Evolutionary conservation across 2,113 vertebrate genomes (phyloP).

Genomic region (Campylomormyrus numenius): DNA sequence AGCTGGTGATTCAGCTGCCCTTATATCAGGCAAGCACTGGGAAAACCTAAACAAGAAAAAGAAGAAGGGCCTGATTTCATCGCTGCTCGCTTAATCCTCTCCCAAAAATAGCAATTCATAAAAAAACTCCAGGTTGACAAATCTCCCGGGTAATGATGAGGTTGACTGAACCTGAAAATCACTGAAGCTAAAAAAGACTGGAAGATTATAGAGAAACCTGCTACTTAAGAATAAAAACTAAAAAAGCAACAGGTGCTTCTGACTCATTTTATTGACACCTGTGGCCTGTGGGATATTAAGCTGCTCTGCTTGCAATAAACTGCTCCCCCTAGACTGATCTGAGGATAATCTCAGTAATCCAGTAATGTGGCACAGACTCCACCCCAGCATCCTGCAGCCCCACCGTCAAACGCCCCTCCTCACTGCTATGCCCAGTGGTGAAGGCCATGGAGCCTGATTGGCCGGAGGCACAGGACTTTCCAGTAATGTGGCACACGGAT

Average conservation of each 20-base stretch:
- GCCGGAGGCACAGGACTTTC: not conserved
- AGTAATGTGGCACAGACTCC: slow-evolving; percentile 49
- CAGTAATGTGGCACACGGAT: not conserved
- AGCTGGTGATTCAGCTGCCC: slow-evolving; percentile 22
- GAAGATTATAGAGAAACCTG: not conserved
- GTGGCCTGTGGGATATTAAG: slow-evolving; percentile 35
- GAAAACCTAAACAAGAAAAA: slow-evolving; percentile 27
- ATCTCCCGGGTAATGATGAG: not conserved
- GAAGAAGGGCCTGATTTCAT: not conserved
- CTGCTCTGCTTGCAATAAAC: slow-evolving; percentile 38
- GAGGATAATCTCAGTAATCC: slow-evolving; percentile 68
- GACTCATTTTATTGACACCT: slow-evolving; percentile 36
- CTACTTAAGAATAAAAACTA: not conserved
- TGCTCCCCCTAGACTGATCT: slow-evolving; percentile 57
- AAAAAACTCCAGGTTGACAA: not conserved
- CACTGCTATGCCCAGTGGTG: not conserved
- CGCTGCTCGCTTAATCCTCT: not conserved
- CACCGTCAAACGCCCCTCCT: slow-evolving; percentile 11
- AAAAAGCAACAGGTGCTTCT: slow-evolving; percentile 53
- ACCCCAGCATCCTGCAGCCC: slow-evolving; percentile 36
- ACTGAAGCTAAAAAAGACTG: not conserved
- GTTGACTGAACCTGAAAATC: not conserved
- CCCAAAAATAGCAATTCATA: not conserved
- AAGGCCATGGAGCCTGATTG: not conserved
- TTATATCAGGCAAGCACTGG: slow-evolving; percentile 26